phyloP scores from a whole-genome alignment of 2,797 vertebrate species.

The Onychomys leucogaster region DNA sequence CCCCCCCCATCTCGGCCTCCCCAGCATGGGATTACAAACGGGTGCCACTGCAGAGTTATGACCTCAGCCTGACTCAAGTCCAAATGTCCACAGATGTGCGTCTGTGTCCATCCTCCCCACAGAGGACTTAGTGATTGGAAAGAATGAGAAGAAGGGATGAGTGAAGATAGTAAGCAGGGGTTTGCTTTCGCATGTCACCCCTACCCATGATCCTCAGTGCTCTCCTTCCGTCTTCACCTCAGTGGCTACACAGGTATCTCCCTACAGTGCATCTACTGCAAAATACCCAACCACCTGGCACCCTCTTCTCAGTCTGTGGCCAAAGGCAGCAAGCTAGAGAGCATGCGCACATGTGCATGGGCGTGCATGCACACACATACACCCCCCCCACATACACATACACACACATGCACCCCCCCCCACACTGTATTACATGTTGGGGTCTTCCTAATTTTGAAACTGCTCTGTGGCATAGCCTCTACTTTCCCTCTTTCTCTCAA shows the following conservation, averaged over 20 bases:
- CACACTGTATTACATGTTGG: background rate
- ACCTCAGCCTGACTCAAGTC: background rate
- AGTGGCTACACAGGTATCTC: background rate
- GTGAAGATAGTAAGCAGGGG: background rate
- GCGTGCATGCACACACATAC: too few species aligned
- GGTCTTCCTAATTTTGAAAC: background rate
- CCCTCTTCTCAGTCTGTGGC: background rate
- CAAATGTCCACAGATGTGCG: background rate
- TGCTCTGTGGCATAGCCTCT: background rate
- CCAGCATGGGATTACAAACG: background rate
- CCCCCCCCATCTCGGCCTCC: background rate
- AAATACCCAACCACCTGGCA: background rate
- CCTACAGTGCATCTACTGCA: background rate
- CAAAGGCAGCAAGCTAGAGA: background rate
- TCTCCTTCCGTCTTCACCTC: background rate
- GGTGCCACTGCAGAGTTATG: background rate
- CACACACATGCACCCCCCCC: accelerated
- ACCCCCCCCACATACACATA: accelerated
- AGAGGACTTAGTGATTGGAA: background rate
- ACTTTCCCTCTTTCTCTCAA: background rate
- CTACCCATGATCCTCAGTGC: accelerated
- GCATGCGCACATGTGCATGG: accelerated
- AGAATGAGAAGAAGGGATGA: background rate
- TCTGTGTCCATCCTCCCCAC: background rate
- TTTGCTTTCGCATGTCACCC: background rate